Conservation (phyloP, 2,797 vertebrate species). For the Etheostoma nigrum region DNA sequence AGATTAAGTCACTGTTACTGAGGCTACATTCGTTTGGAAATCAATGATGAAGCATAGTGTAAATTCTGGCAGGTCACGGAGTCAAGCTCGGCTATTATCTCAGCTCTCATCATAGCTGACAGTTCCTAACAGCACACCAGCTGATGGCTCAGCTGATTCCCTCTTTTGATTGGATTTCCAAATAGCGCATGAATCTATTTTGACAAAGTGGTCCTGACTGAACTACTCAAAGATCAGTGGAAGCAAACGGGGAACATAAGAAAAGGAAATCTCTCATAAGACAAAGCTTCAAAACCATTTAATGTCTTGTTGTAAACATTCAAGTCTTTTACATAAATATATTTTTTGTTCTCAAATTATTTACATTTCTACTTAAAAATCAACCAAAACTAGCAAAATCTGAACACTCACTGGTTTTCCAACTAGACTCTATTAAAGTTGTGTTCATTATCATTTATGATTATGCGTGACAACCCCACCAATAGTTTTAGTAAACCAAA, state of each 20-base stretch:
- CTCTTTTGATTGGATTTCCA: too few relatives aligned
- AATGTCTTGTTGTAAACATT: slow-evolving; percentile 9
- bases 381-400: not conserved
- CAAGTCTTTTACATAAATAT: slow-evolving; percentile 17
- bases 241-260: not conserved
- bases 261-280: not conserved
- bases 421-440: not conserved
- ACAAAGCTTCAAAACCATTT: not conserved
- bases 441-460: not conserved
- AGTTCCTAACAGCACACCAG: too few relatives aligned
- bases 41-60: not conserved
- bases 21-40: not conserved
- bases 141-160: too few relatives aligned
- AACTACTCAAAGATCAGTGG: not conserved
- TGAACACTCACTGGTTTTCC: not conserved
- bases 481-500: not conserved
- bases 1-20: not conserved
- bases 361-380: slow-evolving; percentile 14
- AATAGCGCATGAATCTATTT: too few relatives aligned
- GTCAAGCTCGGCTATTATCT: too few relatives aligned
- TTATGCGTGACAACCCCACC: not conserved
- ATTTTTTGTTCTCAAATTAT: slow-evolving; percentile 9
- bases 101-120: too few relatives aligned
- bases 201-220: too few relatives aligned
- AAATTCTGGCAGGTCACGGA: too few relatives aligned